phyloP scores from a whole-genome alignment of 35 echinoderm and acorn worm species.

The Antedon bifida region DNA sequence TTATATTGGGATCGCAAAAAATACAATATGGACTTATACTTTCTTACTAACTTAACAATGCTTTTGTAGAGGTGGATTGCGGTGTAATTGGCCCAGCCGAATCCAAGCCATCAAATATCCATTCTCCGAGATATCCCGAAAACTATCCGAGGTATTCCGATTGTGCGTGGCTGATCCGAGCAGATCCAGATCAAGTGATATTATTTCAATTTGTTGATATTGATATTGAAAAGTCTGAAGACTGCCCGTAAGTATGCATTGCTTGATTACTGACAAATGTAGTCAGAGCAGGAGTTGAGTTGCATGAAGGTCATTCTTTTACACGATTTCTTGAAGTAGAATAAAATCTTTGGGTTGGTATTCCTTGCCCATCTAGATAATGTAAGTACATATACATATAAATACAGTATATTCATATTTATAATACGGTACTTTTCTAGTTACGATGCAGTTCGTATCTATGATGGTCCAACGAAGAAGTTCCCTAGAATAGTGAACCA shows the following conservation, averaged over 20 bases:
- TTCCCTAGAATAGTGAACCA: neutral
- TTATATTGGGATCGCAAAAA: no score
- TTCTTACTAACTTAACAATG: no score
- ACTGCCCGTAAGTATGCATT: slow-evolving; percentile 5
- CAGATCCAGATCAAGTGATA: neutral
- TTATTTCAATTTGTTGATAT: slow-evolving; percentile 1
- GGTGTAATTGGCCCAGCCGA: neutral
- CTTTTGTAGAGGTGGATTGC: neutral
- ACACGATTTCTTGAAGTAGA: no score
- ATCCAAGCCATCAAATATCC: neutral
- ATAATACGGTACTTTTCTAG: neutral
- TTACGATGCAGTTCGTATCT: neutral
- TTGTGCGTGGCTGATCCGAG: slow-evolving; percentile 4
- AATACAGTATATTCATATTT: no score
- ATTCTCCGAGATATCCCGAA: neutral
- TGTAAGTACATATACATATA: no score
- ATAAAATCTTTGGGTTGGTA: no score
- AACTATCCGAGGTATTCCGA: neutral
- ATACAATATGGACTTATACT: no score
- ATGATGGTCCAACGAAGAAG: neutral
- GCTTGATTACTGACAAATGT: neutral
- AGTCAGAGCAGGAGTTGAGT: no score
- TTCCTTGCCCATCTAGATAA: no score
- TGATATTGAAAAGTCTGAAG: neutral
- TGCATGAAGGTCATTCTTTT: no score